Evolutionary conservation across 2,888 invertebrate genomes (phyloP), one percentile per base, ranked within the genome.

Genomic region (Brachypterus glaber): DNA sequence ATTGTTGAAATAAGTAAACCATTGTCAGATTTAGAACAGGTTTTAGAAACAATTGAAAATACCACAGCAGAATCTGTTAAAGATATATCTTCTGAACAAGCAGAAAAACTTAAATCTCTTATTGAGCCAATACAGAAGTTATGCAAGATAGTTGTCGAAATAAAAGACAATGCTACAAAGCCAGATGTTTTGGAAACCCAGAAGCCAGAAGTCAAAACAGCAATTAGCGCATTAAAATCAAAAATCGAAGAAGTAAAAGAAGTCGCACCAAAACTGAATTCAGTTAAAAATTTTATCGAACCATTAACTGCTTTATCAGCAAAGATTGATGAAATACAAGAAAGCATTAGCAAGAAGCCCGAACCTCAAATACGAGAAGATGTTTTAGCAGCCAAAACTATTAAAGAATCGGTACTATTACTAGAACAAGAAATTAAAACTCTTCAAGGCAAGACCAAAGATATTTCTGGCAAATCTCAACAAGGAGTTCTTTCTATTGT

Each of bases 221-320:
- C 48, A 15, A 17, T 50, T 29, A 11, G 21, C 13, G 36, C 39
- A 30, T 12, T 49, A 8, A 52, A 52, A 44, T 34, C 41, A 18
- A 25, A 36, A n/a, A 36, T 51, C 14, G 33, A 38, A 18, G 35
- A 30, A 30, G 26, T 48, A 24, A 11, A 30, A 7, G 21, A 30
- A 21, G 11, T 25, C 12, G 31, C 35, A 30, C 7, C 21, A 17
- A 31, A 13, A 17, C n/a, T 34, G 35, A 26, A 41, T 26, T 7
- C 36, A 30, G 13, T 39, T 13, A 26, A 33, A 18, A 29, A 17
- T 15, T 43, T 47, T 12, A 31, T 51, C 2, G 17, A 45, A 26
- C 32, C 35, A 8, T 32, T 52, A 3, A 25, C 17, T n/a, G 45
- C 36, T 13, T 33, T 21, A 39, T 12, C 47, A 3, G 21, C 38